Evolutionary conservation across 2,113 vertebrate species (phyloP), one percentile per base, ranked within the genome.

Genomic region (Leptocoma aspasia): DNA sequence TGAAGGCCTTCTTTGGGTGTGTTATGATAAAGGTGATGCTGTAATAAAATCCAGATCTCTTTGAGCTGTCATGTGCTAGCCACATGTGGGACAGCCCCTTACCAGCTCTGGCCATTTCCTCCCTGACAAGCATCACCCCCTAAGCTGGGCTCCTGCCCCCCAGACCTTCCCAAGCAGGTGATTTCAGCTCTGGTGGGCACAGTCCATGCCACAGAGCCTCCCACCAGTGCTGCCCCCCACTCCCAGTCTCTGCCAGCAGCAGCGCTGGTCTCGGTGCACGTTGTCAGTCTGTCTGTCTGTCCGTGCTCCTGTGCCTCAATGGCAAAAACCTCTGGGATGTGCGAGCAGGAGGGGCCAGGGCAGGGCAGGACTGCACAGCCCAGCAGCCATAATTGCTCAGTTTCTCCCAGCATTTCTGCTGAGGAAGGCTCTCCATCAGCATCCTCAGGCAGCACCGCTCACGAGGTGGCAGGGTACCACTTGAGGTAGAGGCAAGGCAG

Each of bases 171-270:
- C 6, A 0, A 7, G 8, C 3, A 0, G 0, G 0, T 2, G 10
- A 11, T 20, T 63, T 19, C 3, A 5, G 47, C 42, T 54, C 35
- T 3, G 7, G 17, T 0, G 3, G 22, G 31, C 26, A 35, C 8
- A 0, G 0, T 6, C 50, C 1, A 0, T 20, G 52, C 41, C 0
- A 0, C 37, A 22, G 61, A 42, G 7, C 35, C 41, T 37, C 33
- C 56, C 2, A 6, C 4, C 9, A 6, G 15, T 2, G 41, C 70
- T 39, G 41, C 12, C 24, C n/a, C 8, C 2, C 27, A 3, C 15
- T 37, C 27, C 22, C 13, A 3, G 28, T 5, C 41, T 24, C 60
- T 69, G 54, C 54, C 33, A 42, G 60, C 7, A 2, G 63, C 56
- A 35, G 33, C 22, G 9, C n/a, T 16, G 56, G n/a, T 59, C 23